Conservation (phyloP, 2,797 vertebrate genomes). For the Salmo trutta region DNA sequence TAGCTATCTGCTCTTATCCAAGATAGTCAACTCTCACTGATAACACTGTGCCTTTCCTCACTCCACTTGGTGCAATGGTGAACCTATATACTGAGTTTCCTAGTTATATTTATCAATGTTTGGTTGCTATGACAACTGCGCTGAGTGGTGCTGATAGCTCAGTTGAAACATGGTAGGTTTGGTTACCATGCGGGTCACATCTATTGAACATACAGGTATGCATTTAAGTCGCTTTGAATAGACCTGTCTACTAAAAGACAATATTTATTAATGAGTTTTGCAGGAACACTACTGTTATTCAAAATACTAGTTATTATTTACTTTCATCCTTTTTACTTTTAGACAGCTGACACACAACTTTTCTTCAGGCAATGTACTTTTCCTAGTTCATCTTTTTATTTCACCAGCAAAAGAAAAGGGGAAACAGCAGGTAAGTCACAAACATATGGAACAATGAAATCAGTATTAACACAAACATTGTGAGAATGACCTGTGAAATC, state of each 20-base stretch:
- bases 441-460: constrained; percentile 13
- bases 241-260: background rate
- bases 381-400: no score
- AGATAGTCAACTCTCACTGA: constrained; percentile 8
- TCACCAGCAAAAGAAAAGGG: no score
- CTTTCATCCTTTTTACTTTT: no score
- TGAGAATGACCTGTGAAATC: constrained; percentile 12
- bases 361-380: no score
- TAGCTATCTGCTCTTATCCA: background rate
- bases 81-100: background rate
- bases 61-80: background rate
- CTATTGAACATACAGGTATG: background rate
- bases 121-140: constrained; percentile 52
- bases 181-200: no score
- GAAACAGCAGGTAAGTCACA: no score
- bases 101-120: constrained; percentile 33
- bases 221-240: background rate
- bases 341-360: no score
- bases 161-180: background rate
- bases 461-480: background rate
- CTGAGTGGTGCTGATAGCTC: background rate
- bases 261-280: background rate
- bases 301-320: no score
- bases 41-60: background rate
- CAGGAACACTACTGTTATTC: background rate